Evolutionary conservation across 1,140 invertebrate species (phyloP).

Genomic region (Zelostemma sp.): DNA sequence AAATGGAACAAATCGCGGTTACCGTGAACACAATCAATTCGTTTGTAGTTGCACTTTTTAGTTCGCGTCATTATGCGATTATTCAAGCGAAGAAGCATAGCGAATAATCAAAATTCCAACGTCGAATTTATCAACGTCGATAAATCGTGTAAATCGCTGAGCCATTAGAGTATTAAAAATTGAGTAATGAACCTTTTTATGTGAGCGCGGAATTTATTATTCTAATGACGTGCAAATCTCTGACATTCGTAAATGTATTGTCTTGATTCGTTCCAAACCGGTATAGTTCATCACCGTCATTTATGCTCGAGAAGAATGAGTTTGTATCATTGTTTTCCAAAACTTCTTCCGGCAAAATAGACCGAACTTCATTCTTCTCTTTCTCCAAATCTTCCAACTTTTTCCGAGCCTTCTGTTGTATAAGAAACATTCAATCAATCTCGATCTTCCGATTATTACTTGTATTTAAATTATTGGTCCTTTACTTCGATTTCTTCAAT

Average conservation of each 20-base stretch:
- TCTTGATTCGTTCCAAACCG: constrained; percentile 21
- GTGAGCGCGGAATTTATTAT: not conserved
- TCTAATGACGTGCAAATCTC: constrained; percentile 44
- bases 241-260: constrained; percentile 43
- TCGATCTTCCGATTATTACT: not conserved
- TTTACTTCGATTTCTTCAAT: constrained; percentile 31
- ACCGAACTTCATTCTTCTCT: constrained; percentile 12
- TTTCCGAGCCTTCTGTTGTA: constrained; percentile 6
- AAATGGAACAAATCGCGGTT: not conserved
- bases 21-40: not conserved
- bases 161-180: not conserved
- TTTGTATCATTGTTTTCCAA: constrained; percentile 43
- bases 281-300: constrained; percentile 49
- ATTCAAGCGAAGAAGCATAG: not conserved
- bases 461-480: not conserved
- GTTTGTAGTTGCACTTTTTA: not conserved
- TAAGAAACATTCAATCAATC: constrained; percentile 1
- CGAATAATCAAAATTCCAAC: no score
- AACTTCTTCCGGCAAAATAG: constrained; percentile 39
- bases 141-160: no score
- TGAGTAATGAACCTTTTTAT: not conserved
- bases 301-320: constrained; percentile 45
- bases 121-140: no score
- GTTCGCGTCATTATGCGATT: not conserved
- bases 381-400: constrained; percentile 15